Evolutionary conservation across 2,113 vertebrate species (phyloP), one percentile per base, ranked within the genome.

Genomic region (Laterallus jamaicensis): DNA sequence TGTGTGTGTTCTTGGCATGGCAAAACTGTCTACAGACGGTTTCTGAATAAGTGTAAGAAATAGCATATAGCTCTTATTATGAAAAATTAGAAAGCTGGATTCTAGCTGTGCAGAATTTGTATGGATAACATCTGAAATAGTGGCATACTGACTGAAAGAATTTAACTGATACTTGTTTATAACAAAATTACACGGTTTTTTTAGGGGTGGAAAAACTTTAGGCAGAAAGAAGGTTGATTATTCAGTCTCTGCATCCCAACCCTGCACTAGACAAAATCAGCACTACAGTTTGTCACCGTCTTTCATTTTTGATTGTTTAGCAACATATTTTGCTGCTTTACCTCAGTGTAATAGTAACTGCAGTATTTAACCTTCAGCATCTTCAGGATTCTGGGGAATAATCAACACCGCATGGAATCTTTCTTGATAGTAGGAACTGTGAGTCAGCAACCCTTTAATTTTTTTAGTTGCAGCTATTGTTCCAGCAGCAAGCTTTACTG

Each of bases 371-470:
- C 87, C 67, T 95, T 73, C 79, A 78, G 83, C 85, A 82, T 94
- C 95, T 95, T 94, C 59, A 75, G 85, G 89, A 83, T 95, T 79
- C 84, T 71, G 56, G 39, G 69, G 83, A 80, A 93, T 90, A 95
- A 92, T 68, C 70, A 62, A 58, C 68, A 52, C 67, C 3, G 21
- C 17, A 10, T 82, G 87, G 93, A 95, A 94, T 92, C 76, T 96
- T 96, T 95, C 83, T 91, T 94, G 92, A 78, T 76, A 62, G 87
- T 97, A 96, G 90, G 96, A 96, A 88, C 95, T 96, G 93, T 97
- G 98, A 98, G 97, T 97, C 97, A 97, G 98, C 96, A 97, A 92
- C 84, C 92, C 93, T 97, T 97, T 95, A 96, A 96, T 98, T 97
- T 97, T 97, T 97, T 96, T 96, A 97, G 97, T 97, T 97, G 96